Base-by-base conservation (phyloP, 2,797 vertebrate species). In the Propithecus deckenii region DNA sequence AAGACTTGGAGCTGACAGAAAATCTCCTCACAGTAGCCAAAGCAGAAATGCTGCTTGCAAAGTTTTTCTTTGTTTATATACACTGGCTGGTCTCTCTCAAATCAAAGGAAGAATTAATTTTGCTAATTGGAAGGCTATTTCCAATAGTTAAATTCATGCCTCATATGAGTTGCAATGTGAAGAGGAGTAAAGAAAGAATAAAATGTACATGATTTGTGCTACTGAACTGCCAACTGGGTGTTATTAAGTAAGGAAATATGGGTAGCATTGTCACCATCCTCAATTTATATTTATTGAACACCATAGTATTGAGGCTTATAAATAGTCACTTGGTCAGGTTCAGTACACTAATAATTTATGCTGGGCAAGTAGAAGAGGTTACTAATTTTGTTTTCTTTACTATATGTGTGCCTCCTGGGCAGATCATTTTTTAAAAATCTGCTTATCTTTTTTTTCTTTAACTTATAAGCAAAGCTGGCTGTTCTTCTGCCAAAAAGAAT, bases 21-120 rank as follows among this genome's bases (percentile, higher is more conserved):
- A 97, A 74, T 89, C 75, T 95, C 30, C 65, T 96, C 59, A 86
- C 86, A 93, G 50, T 78, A 93, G 92, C 86, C 65, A 97, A 92
- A 95, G 84, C 52, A 91, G 41, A 98, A 97, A 35, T 89, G 32
- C 90, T 81, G 76, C 93, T 88, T 88, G 83, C 86, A 25, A 30
- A 88, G 52, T 89, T 96, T 97, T 92, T 83, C 94, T 97, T 97
- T 94, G 12, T 7, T 93, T 97, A 59, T 75, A 94, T 94, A 85
- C 38, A n/a, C 48, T 57, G 72, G 15, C 35, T 96, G 9, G 7
- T 92, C 87, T 97, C 57, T 97, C 93, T 89, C 75, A 89, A 92
- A 97, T 95, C 94, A 95, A 98, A 97, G 38, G n/a, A 85, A 96
- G 89, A 96, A 97, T 97, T 98, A 87, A 97, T 97, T 98, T 97